Base-by-base conservation (phyloP, 2,888 invertebrate species). In the Cataglyphis livida region DNA sequence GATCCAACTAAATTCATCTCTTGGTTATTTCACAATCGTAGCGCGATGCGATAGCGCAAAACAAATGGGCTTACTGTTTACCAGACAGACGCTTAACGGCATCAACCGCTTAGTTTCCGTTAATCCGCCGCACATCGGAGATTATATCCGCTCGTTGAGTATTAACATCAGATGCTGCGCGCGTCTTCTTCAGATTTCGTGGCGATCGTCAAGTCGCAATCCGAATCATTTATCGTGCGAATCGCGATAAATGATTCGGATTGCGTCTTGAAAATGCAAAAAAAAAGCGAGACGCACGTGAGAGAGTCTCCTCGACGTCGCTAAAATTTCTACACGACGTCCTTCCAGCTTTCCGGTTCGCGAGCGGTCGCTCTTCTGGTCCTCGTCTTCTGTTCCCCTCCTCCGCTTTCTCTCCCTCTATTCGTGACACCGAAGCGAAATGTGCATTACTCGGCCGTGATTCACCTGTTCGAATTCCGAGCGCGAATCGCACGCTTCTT, bases 311-410 rank as follows among this genome's bases (percentile, higher is more conserved):
- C 61, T 41, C 71, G 75, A 25, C 62, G 59, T 25, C 82, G 51
- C 62, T 84, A 76, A 81, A 86, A 89, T 89, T 82, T 75, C 86
- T 83, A 62, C 73, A 73, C 82, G 75, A 76, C 48, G 85, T 85
- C 89, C 85, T 83, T 84, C 71, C 65, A 79, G 59, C 84, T 76
- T 88, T 85, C 85, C 89, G 84, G 81, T 75, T 62, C 74, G 76
- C 82, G 84, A 32, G 12, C 59, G 79, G 73, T 75, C 83, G 73
- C 81, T 85, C 89, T 74, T 89, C 83, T 86, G 89, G 86, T 88
- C 84, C 81, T 71, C 38, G 10, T 25, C 59, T 54, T n/a, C 59
- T 32, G 18, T 51, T 54, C 64, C 21, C 35, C 7, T 38, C 61
- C 61, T 18, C 32, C 41, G 1, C 41, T 12, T 3, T 35, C 38